Evolutionary conservation across 1,140 invertebrate species (phyloP).

Genomic region (Aphis craccivora): DNA sequence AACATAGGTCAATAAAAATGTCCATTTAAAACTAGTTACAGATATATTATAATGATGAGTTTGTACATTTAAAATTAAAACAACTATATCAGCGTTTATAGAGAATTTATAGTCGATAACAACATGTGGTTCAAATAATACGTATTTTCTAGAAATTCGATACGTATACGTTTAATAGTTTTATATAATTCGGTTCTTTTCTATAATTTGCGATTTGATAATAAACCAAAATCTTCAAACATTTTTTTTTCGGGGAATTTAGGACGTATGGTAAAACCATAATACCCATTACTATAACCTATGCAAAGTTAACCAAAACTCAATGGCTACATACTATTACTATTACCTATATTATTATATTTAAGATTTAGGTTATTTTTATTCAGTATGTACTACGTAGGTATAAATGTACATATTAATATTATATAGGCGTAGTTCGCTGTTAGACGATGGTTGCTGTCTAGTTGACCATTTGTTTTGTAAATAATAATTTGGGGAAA

Average conservation of each 20-base stretch:
- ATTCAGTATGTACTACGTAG: neutral
- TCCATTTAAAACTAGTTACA: neutral
- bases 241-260: neutral
- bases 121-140: neutral
- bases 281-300: neutral
- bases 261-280: neutral
- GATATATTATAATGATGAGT: neutral
- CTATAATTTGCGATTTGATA: neutral
- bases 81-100: neutral
- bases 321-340: neutral
- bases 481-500: slow-evolving; percentile 15
- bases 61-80: neutral
- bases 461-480: neutral
- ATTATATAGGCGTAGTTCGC: neutral
- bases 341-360: neutral
- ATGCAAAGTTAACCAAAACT: neutral
- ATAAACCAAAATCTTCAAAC: neutral
- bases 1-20: neutral
- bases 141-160: neutral
- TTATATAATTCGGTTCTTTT: neutral
- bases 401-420: neutral
- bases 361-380: neutral
- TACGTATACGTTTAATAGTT: neutral
- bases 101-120: neutral
- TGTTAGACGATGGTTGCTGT: neutral